A percentile compares a stretch with the other conserved stretches of the same genome.
Conservation (phyloP, 2,113 vertebrate species). For the Azemiops feae region DNA sequence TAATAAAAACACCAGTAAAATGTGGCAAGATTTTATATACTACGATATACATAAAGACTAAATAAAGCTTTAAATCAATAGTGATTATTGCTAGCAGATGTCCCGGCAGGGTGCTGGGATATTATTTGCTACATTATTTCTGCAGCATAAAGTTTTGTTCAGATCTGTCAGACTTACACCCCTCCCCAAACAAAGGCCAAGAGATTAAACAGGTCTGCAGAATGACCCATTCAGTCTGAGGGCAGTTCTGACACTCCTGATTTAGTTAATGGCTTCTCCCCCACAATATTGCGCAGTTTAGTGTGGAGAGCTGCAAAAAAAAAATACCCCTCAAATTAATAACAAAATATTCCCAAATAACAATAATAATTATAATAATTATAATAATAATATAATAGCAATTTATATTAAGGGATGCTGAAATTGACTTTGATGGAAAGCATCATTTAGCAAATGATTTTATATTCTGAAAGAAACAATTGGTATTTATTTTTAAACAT, state of each 20-base stretch:
- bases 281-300: conserved; percentile 72
- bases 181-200: background rate
- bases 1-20: conserved; percentile 78
- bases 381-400: conserved; percentile 57
- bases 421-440: conserved; percentile 61
- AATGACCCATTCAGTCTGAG: background rate
- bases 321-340: conserved; percentile 48
- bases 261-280: conserved; percentile 80
- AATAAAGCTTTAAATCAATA: conserved; percentile 94
- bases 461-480: conserved; percentile 40
- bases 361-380: conserved; percentile 55
- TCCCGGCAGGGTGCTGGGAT: conserved; percentile 68
- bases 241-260: background rate
- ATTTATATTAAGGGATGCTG: conserved; percentile 53
- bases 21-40: conserved; percentile 80
- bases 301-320: conserved; percentile 82
- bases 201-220: background rate
- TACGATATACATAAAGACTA: conserved; percentile 79
- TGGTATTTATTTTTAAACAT: conserved; percentile 54
- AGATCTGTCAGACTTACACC: background rate
- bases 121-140: conserved; percentile 70
- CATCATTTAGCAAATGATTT: conserved; percentile 45
- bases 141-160: conserved; percentile 79
- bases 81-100: conserved; percentile 84
- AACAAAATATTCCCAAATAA: conserved; percentile 49